Base-by-base conservation (phyloP, 2,113 vertebrate species). In the Myocastor coypus region DNA sequence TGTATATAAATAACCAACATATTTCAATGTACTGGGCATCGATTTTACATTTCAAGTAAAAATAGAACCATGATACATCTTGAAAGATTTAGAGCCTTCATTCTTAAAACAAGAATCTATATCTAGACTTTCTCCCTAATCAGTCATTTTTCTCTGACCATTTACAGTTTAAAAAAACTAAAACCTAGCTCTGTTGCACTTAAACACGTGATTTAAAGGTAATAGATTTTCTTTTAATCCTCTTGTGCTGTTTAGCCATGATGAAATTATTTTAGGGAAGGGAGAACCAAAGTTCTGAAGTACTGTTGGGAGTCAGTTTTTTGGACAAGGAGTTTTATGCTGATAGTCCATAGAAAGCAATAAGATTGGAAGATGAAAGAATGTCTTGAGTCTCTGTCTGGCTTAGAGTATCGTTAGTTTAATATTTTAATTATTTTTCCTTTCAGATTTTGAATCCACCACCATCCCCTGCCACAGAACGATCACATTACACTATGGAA, bases 401-500 rank as follows among this genome's bases (percentile, higher is more conserved):
- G 22, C 34, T 13, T 90, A 71, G 22, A 19, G 87, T 69, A 12
- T 63, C 73, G 20, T 80, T 59, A 75, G 32, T 78, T 91, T 82
- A 88, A 37, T 83, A 90, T 92, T 94, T 83, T 81, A 50, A 86
- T 89, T 82, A 42, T 87, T 88, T 77, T 95, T 59, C 37, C 64
- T 55, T 52, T 78, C 83, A 99, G 99, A 99, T 99, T 98, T 98
- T 99, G 98, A 99, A 99, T 82, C 99, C 99, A 19, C 99, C 99
- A 2, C 99, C 99, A 7, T 99, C 99, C 77, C 99, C 99, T 26
- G 99, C 99, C 52, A 99, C 99, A 0, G 99, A 99, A 59, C 99
- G 99, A 63, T 99, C 99, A 5, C 99, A 99, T 98, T 99, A 99
- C 93, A 99, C 99, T 9, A 98, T 99, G 99, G 99, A 99, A 98